phyloP scores from a whole-genome alignment of 2,888 invertebrate genomes.

The Tiliacea aurago region DNA sequence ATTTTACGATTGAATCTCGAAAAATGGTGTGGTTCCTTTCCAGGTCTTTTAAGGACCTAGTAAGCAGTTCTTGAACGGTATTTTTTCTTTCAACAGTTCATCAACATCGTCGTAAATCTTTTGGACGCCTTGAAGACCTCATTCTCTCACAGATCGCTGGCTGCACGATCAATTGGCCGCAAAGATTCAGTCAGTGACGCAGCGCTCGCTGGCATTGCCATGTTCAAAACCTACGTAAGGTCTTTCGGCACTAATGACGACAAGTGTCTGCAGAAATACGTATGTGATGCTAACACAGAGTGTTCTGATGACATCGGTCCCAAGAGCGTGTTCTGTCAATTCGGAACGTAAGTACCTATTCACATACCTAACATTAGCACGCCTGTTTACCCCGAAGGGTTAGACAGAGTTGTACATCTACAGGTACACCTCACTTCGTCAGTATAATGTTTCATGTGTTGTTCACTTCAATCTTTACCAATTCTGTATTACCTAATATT shows the following conservation, averaged over 20 bases:
- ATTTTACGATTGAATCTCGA: not conserved
- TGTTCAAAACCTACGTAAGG: slow-evolving; percentile 97
- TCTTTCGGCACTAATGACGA: slow-evolving; percentile 95
- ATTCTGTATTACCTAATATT: not conserved
- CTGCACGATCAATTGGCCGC: slow-evolving; percentile 95
- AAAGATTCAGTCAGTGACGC: slow-evolving; percentile 98
- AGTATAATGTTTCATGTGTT: not conserved
- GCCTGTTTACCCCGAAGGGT: not conserved
- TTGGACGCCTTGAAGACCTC: slow-evolving; percentile 97
- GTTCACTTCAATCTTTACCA: not conserved
- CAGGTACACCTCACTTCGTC: not conserved
- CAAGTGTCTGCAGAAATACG: slow-evolving; percentile 96
- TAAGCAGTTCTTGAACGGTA: slow-evolving; percentile 1
- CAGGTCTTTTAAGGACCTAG: slow-evolving; percentile 12
- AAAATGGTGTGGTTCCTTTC: slow-evolving; percentile 16
- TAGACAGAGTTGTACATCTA: not conserved
- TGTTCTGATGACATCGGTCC: slow-evolving; percentile 95
- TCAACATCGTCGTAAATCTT: slow-evolving; percentile 97
- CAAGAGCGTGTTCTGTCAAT: slow-evolving; percentile 96
- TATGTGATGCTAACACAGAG: slow-evolving; percentile 97
- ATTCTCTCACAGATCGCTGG: slow-evolving; percentile 96
- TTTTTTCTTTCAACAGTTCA: slow-evolving; percentile 91
- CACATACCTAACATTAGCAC: not conserved
- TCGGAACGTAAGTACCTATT: slow-evolving; percentile 95
- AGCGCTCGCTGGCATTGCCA: slow-evolving; percentile 95